Conservation (phyloP, 2,888 invertebrate species). For the Drosophila nr. medialis region DNA sequence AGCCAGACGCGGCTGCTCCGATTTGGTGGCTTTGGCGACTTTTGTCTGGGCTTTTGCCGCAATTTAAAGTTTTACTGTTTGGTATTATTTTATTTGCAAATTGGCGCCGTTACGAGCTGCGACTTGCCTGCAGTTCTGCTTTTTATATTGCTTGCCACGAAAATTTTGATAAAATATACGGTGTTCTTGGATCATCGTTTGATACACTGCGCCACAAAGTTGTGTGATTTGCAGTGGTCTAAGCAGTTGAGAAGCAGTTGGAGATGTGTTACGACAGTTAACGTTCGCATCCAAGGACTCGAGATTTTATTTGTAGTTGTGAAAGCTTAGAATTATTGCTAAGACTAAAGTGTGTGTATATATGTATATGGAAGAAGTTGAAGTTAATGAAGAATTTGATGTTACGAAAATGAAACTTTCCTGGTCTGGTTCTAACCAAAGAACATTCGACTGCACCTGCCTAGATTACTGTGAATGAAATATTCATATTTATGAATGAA, state of each 20-base stretch:
- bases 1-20: slow-evolving; percentile 42
- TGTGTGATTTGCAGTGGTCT: background rate
- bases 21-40: slow-evolving; percentile 4
- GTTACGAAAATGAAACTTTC: background rate
- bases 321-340: background rate
- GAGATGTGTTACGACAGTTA: background rate
- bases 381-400: background rate
- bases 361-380: background rate
- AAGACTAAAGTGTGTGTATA: background rate
- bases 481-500: background rate
- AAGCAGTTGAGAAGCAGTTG: background rate
- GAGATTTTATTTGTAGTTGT: background rate
- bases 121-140: slow-evolving; percentile 10
- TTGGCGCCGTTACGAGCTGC: slow-evolving; percentile 64
- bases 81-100: slow-evolving; percentile 67
- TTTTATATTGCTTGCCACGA: slow-evolving; percentile 18
- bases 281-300: background rate
- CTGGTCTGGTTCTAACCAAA: background rate
- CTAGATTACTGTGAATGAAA: background rate
- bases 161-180: background rate
- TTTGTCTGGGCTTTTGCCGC: slow-evolving; percentile 34
- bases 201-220: slow-evolving; percentile 37
- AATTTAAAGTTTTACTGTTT: slow-evolving; percentile 64
- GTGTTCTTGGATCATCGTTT: background rate
- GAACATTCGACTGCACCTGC: background rate